Conservation (phyloP, 2,888 invertebrate species). For the Pomacea canaliculata region DNA sequence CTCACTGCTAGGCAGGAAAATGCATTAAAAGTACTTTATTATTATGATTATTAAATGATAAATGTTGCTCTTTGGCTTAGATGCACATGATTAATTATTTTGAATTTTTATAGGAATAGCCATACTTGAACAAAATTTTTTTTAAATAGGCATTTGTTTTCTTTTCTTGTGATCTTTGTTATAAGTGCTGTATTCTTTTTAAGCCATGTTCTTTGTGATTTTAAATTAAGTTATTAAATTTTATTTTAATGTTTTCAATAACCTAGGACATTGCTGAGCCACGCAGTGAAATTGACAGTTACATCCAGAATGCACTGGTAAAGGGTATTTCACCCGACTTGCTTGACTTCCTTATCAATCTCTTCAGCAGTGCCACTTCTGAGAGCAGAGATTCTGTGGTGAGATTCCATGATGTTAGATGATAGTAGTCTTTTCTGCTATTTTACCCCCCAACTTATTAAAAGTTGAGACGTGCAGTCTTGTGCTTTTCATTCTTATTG, state of each 20-base stretch:
- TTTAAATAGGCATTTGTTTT: background rate
- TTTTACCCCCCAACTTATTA: too few species aligned
- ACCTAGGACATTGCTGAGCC: background rate
- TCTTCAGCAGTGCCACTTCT: conserved; percentile 18
- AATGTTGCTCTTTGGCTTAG: too few species aligned
- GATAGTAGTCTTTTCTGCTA: too few species aligned
- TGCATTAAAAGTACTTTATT: too few species aligned
- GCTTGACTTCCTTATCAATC: conserved; percentile 38
- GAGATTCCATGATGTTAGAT: background rate
- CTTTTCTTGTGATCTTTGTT: background rate
- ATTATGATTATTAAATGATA: background rate
- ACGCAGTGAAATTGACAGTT: background rate
- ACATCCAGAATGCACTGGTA: background rate
- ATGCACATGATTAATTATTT: too few species aligned
- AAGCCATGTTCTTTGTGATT: background rate
- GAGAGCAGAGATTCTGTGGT: conserved; percentile 33
- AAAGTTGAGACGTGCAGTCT: too few species aligned
- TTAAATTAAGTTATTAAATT: background rate
- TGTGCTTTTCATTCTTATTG: too few species aligned
- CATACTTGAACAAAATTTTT: background rate
- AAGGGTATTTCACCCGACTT: conserved; percentile 45
- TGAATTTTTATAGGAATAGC: background rate
- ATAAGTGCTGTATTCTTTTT: background rate
- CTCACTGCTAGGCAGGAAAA: too few species aligned
- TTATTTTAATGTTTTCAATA: background rate